phyloP scores from a whole-genome alignment of 30 jellyfish, hydroid and myxozoan species.

The Rhopilema esculentum region DNA sequence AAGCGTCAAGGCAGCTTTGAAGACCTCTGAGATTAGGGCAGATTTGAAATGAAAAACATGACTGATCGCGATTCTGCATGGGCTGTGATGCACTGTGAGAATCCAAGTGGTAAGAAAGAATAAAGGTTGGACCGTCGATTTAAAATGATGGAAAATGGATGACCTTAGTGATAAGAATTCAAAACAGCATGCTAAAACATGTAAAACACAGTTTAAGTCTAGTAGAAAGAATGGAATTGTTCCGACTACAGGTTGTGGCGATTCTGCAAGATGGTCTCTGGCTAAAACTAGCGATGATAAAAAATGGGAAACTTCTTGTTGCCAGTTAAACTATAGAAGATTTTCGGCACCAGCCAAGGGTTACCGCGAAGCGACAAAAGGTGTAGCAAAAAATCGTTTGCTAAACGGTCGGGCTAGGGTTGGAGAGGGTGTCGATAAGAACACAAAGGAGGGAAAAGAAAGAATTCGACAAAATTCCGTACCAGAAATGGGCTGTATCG shows the following conservation, averaged over 20 bases:
- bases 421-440: background rate
- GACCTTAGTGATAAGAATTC: background rate
- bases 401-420: background rate
- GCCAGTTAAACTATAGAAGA: background rate
- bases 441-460: background rate
- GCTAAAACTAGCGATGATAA: background rate
- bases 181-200: background rate
- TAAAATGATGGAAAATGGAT: background rate
- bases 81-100: background rate
- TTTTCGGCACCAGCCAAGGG: background rate
- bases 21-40: background rate
- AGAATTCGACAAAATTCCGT: background rate
- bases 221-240: background rate
- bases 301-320: background rate
- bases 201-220: background rate
- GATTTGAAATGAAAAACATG: background rate
- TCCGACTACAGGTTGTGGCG: background rate
- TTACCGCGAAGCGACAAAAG: background rate
- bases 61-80: background rate
- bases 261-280: background rate
- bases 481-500: background rate
- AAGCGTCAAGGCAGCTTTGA: background rate
- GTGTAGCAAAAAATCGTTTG: background rate
- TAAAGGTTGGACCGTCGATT: no score
- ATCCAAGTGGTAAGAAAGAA: no score